Percentiles rank a stretch among this genome's conserved stretches.
phyloP scores from a whole-genome alignment of 2,113 vertebrate species.

The Alethe diademata region DNA sequence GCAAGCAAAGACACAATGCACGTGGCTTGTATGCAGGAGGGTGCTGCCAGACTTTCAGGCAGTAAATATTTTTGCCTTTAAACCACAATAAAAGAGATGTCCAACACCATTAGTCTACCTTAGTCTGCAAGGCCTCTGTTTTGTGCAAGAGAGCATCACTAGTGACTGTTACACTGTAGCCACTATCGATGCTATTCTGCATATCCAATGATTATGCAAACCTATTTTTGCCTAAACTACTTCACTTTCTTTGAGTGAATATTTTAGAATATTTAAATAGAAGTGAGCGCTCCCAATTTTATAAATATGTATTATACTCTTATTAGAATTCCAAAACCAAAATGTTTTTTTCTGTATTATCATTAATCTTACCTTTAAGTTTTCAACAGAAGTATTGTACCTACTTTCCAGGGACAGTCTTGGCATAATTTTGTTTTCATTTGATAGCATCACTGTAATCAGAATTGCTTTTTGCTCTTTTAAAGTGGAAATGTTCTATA shows the following conservation, averaged over 20 bases:
- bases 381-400: background rate
- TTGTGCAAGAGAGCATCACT: background rate
- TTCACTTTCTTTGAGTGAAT: background rate
- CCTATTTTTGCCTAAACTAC: background rate
- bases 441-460: background rate
- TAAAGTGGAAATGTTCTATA: background rate
- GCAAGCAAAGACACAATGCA: background rate
- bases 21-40: rapidly evolving
- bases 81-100: background rate
- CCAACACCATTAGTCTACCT: background rate
- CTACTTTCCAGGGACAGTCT: background rate
- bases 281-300: background rate
- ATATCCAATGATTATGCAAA: background rate
- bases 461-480: background rate
- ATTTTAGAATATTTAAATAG: background rate
- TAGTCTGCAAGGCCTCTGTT: background rate
- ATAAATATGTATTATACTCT: background rate
- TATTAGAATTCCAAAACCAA: background rate
- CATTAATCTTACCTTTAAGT: background rate
- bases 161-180: background rate
- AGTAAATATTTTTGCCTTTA: background rate
- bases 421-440: background rate
- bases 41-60: background rate
- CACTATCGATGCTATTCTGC: background rate
- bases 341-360: background rate